Evolutionary conservation across 2,888 invertebrate genomes (phyloP).

Genomic region (Eilema sororculum): DNA sequence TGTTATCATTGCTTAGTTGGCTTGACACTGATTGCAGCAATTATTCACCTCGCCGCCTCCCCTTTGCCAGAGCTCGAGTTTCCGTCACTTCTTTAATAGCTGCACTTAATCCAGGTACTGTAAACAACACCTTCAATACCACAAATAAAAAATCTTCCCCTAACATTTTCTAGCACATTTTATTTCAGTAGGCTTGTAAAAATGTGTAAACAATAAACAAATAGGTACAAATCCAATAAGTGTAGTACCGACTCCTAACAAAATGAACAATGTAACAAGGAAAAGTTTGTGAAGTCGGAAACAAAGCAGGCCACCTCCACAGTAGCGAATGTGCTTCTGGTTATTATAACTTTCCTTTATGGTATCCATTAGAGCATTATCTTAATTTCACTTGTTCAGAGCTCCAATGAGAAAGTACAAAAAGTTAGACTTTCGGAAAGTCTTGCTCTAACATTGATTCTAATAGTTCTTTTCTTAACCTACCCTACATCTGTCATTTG

Average conservation of each 20-base stretch:
- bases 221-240: constrained; percentile 66
- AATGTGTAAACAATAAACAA: constrained; percentile 61
- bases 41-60: constrained; percentile 78
- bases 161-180: constrained; percentile 62
- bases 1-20: constrained; percentile 67
- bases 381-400: constrained; percentile 57
- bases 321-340: constrained; percentile 68
- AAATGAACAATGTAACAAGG: constrained; percentile 69
- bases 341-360: constrained; percentile 67
- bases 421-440: constrained; percentile 37
- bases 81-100: constrained; percentile 64
- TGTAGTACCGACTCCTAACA: constrained; percentile 65
- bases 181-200: constrained; percentile 43
- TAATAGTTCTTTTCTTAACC: constrained; percentile 16
- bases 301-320: constrained; percentile 73
- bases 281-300: constrained; percentile 70
- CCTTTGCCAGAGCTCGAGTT: constrained; percentile 58
- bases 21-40: constrained; percentile 77
- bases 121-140: constrained; percentile 48
- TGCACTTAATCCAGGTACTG: constrained; percentile 61
- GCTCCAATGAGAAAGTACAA: constrained; percentile 50
- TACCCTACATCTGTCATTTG: neutral
- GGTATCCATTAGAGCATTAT: constrained; percentile 64
- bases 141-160: constrained; percentile 38
- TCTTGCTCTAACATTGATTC: constrained; percentile 27